Percentiles rank a stretch among this genome's conserved stretches.
phyloP scores from a whole-genome alignment of 2,113 vertebrate genomes.

The Egretta garzetta region DNA sequence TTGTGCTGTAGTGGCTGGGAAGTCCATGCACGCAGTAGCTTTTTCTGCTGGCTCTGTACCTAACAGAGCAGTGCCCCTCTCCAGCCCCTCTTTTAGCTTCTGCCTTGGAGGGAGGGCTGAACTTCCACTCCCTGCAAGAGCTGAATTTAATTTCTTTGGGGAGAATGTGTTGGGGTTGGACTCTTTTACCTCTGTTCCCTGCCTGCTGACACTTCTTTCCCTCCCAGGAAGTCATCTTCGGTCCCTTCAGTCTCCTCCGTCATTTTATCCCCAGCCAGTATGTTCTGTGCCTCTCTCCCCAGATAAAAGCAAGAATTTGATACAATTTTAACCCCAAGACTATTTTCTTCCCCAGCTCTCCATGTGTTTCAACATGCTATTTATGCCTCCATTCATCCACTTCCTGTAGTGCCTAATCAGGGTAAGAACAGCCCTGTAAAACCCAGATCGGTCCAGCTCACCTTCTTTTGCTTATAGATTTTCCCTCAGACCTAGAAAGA shows the following conservation, averaged over 20 bases:
- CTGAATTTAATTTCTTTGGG: not conserved
- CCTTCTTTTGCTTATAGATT: not conserved
- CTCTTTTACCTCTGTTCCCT: not conserved
- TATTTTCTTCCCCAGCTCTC: not conserved
- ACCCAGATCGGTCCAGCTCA: not conserved
- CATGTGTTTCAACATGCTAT: not conserved
- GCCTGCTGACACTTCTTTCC: not conserved
- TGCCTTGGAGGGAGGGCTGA: not conserved
- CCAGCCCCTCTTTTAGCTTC: not conserved
- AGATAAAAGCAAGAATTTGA: not conserved
- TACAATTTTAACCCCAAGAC: not conserved
- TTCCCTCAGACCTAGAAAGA: not conserved
- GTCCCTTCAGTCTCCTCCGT: not conserved
- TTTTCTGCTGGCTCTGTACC: not conserved
- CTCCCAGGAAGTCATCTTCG: not conserved
- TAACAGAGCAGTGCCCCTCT: not conserved
- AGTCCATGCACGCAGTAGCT: rapidly evolving
- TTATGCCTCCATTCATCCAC: not conserved
- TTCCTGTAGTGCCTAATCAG: not conserved
- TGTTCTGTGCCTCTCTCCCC: not conserved
- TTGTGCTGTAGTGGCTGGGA: not conserved
- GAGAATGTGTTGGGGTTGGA: not conserved
- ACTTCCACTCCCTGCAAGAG: not conserved
- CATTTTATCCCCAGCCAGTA: not conserved
- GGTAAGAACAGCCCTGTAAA: not conserved